Evolutionary conservation across 1,140 invertebrate species (phyloP), one percentile per base, ranked within the genome.

Genomic region (Euura lappo): DNA sequence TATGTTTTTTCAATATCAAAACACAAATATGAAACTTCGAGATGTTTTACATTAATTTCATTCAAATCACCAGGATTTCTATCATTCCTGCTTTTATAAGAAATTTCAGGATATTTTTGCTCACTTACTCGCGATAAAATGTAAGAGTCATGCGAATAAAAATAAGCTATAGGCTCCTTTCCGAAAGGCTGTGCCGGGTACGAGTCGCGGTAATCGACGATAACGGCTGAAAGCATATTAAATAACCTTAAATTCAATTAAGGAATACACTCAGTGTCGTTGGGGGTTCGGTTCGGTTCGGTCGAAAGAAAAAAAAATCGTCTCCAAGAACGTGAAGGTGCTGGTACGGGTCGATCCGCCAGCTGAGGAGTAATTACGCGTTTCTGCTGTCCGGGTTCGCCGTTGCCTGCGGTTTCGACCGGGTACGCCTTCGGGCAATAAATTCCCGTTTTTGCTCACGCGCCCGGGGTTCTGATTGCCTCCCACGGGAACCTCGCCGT

Each of bases 241-340:
- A 86, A 86, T 83, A 85, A 85, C 76, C 79, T 85, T 84, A 85
- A 86, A 87, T 87, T 87, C 84, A 87, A 87, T 87, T 86, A 87
- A 81, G 76, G 76, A 77, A 79, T 76, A 79, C 82, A 81, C 81
- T 83, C 81, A 80, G 80, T 77, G 28, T 28, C 1, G 28, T 28
- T 1, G 28, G 28, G 28, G 28, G 28, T 28, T 28, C 28, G 28
- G 64, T 10, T 79, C 28, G 28, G 28, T 28, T 28, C 28, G 28
- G 28, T 65, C 69, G 65, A 43, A 6, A 68, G 44, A 71, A 68
- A 70, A 75, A 81, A 84, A 85, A 82, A 79, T 80, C 78, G 75
- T 79, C 70, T 46, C 74, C 51, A 74, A 44, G 73, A n/a, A n/a
- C 10, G 13, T 5, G 51, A 3, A 11, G 51, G 8, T 6, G 51